Evolutionary conservation across 2,797 vertebrate species (phyloP), one percentile per base, ranked within the genome.

Genomic region (Heteromormyrus szaboi): DNA sequence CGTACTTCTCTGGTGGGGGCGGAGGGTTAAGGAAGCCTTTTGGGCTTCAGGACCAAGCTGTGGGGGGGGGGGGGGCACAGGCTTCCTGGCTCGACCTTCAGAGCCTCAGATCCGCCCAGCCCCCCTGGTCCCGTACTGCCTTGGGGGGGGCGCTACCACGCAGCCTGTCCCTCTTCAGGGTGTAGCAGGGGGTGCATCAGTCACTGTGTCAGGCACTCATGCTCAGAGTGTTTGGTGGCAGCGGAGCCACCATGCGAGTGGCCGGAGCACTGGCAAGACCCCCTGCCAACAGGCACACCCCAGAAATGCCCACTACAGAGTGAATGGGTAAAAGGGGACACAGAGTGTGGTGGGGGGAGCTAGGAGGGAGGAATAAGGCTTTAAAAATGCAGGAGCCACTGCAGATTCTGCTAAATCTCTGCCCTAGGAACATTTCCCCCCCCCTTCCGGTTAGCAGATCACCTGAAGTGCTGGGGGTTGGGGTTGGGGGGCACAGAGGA

Each of bases 361-460:
- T n/a, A 29, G 9, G 88, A 2, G 17, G 56, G 25, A 79, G 86
- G 79, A 76, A 86, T 56, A 76, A 76, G 84, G 44, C 1, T 17
- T 84, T 68, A 44, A 37, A 54, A 87, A 89, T 86, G 81, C 33
- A 84, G 33, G 85, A 88, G 51, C 84, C 81, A 59, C 50, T 59
- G 81, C n/a, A 72, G 53, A 90, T 88, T 85, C 87, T 54, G 68
- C 88, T 90, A 89, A 90, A 90, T 90, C 88, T 87, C 89, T 37
- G 87, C 86, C 90, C 90, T 87, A 90, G 93, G 92, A 94, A 91
- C 90, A 89, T 92, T 92, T 91, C 87, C 91, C 90, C 89, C 89
- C 90, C 85, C 92, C 14, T n/a, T 91, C 90, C 89, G 90, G 92
- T 93, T 94, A 94, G 93, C 93, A 90, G 94, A 94, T 95, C 95